phyloP scores from a whole-genome alignment of 2,888 invertebrate genomes.

The Eupeodes latifasciatus region DNA sequence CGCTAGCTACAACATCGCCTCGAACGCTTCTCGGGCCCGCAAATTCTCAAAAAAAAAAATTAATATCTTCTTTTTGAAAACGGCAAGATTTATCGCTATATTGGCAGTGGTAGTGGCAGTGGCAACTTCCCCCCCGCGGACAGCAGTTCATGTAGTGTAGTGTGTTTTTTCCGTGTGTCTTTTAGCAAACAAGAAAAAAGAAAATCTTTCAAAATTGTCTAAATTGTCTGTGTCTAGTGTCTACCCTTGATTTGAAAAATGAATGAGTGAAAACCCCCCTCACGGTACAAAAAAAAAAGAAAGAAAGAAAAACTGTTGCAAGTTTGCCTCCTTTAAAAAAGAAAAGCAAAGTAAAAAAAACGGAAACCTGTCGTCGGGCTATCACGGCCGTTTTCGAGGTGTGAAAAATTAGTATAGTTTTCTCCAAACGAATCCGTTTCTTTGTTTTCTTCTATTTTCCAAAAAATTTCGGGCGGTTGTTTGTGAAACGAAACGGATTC shows the following conservation, averaged over 20 bases:
- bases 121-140: conserved; percentile 49
- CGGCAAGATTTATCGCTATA: conserved; percentile 39
- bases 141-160: conserved; percentile 5
- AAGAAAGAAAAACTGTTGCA: conserved; percentile 39
- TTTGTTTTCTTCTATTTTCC: conserved; percentile 4
- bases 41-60: conserved; percentile 56
- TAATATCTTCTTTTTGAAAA: conserved; percentile 60
- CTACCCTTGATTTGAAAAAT: conserved; percentile 38
- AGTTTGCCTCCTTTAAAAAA: neutral
- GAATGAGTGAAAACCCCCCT: conserved; percentile 36
- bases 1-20: conserved; percentile 35
- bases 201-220: conserved; percentile 11
- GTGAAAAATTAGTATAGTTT: conserved; percentile 9
- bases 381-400: conserved; percentile 60
- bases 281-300: neutral
- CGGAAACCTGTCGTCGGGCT: conserved; percentile 55
- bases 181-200: conserved; percentile 29
- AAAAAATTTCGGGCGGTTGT: conserved; percentile 61
- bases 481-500: conserved; percentile 8
- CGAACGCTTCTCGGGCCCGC: conserved; percentile 60
- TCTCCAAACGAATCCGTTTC: conserved; percentile 40
- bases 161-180: conserved; percentile 43
- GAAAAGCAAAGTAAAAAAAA: neutral
- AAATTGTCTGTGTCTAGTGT: neutral
- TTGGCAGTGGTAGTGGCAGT: neutral